Percentiles rank a stretch among this genome's conserved stretches.
Conservation (phyloP, 2,113 vertebrate genomes). For the Leptodactylus fuscus region DNA sequence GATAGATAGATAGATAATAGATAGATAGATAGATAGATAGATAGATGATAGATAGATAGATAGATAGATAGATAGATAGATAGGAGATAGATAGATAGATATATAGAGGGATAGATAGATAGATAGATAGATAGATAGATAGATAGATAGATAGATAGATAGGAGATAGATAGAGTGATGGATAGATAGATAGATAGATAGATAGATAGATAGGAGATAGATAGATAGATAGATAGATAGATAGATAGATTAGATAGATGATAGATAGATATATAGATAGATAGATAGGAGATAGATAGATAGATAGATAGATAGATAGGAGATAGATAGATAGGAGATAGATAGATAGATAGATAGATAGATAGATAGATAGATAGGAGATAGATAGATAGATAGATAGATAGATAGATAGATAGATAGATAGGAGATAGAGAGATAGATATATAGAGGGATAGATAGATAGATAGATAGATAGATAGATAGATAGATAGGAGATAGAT, state of each 20-base stretch:
- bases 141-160: background rate
- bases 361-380: background rate
- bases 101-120: conserved; percentile 1
- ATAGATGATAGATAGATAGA: background rate
- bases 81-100: background rate
- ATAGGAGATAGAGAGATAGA: background rate
- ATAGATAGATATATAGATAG: no score
- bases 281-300: no score
- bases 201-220: no score
- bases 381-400: background rate
- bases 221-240: no score
- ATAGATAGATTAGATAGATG: no score
- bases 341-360: background rate
- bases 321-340: background rate
- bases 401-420: background rate
- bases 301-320: no score
- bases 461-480: conserved; percentile 16
- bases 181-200: no score
- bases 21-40: background rate
- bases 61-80: background rate
- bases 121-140: conserved; percentile 16
- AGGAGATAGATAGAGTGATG: background rate
- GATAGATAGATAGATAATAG: background rate
- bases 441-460: background rate
- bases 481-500: conserved; percentile 10